Percentiles rank a stretch among this genome's conserved stretches.
Evolutionary conservation across 2,797 vertebrate species (phyloP).

Genomic region (Xenopus petersii): DNA sequence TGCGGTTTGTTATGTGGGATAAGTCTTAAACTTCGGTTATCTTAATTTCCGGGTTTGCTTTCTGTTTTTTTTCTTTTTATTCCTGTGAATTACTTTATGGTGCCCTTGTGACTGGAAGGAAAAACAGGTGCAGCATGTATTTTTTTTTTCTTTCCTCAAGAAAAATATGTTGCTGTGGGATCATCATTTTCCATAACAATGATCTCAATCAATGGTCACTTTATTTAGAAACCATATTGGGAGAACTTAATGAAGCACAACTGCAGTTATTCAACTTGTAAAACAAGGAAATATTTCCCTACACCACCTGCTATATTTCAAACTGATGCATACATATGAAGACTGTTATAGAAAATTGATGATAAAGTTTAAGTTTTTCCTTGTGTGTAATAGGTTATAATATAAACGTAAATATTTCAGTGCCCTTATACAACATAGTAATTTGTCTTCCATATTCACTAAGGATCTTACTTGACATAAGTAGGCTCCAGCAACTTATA

Average conservation of each 20-base stretch:
- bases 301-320: conserved; percentile 18
- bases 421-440: too few relatives aligned
- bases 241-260: conserved; percentile 17
- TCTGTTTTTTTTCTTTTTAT: background rate
- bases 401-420: too few relatives aligned
- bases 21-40: background rate
- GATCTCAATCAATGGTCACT: conserved; percentile 18
- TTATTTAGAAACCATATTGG: conserved; percentile 10
- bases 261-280: conserved; percentile 5
- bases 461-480: too few relatives aligned
- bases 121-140: conserved; percentile 19
- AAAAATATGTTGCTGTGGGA: conserved; percentile 17
- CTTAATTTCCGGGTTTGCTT: background rate
- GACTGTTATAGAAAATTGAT: background rate
- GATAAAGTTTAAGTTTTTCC: too few relatives aligned
- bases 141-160: background rate
- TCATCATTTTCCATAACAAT: conserved; percentile 19
- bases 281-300: background rate
- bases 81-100: conserved; percentile 2
- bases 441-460: too few relatives aligned
- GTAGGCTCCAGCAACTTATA: too few relatives aligned
- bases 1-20: too few relatives aligned
- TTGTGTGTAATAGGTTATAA: too few relatives aligned
- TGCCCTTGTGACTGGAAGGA: conserved; percentile 5
- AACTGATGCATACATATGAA: background rate